A percentile compares a stretch with the other conserved stretches of the same genome.
These are phyloP conservation scores for Salpingus planirostris DNA, from an alignment of 2,888 invertebrate species.

Conservation along the genomic window DNA sequence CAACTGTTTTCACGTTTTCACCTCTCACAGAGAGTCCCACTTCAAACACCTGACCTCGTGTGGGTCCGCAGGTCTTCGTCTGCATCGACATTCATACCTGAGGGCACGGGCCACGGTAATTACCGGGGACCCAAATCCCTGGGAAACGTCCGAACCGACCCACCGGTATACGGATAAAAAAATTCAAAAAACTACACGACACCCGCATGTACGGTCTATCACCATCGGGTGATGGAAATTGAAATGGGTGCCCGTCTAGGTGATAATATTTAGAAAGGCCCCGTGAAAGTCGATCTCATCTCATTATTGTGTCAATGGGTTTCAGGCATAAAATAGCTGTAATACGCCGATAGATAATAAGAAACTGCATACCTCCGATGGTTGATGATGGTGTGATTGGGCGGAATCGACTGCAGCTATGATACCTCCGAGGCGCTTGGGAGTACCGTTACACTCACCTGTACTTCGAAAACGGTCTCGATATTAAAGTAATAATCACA, in stretches of 20 bases:
- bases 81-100: constrained; percentile 26
- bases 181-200: not conserved
- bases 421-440: not conserved
- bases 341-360: constrained; percentile 12
- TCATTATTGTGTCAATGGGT: constrained; percentile 20
- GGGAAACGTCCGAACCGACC: constrained; percentile 8
- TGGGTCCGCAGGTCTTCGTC: constrained; percentile 36
- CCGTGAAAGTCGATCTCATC: constrained; percentile 20
- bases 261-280: constrained; percentile 19
- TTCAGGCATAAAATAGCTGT: constrained; percentile 15
- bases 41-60: constrained; percentile 38
- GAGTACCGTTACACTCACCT: constrained; percentile 15
- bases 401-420: not conserved
- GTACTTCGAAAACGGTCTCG: constrained; percentile 9
- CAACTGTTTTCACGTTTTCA: constrained; percentile 36
- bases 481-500: no score
- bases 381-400: constrained; percentile 11
- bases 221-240: constrained; percentile 4
- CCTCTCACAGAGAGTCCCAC: constrained; percentile 37
- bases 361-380: constrained; percentile 13
- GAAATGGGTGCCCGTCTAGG: constrained; percentile 2
- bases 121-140: constrained; percentile 13
- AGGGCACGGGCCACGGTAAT: constrained; percentile 20
- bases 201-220: not conserved
- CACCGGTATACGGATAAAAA: no score